Percentiles rank a stretch among this genome's conserved stretches.
phyloP scores from a whole-genome alignment of 2,888 invertebrate species.

The Synanthedon vespiformis region DNA sequence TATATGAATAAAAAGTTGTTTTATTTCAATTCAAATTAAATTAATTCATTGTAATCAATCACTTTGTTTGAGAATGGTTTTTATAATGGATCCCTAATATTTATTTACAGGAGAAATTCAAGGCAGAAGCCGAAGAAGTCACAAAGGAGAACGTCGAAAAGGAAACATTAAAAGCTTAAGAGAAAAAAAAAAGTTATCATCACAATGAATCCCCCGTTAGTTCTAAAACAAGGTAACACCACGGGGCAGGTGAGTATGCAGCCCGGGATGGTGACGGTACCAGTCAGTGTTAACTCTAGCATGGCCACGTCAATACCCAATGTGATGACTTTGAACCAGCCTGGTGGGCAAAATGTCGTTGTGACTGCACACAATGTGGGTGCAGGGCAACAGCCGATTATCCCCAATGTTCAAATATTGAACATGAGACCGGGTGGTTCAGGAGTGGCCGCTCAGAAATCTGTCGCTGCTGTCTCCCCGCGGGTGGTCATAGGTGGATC shows the following conservation, averaged over 20 bases:
- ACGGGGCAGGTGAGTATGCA: constrained; percentile 52
- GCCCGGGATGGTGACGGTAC: constrained; percentile 73
- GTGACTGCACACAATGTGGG: constrained; percentile 73
- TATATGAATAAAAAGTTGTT: too few species aligned
- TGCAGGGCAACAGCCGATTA: constrained; percentile 72
- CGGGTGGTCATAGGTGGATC: constrained; percentile 87
- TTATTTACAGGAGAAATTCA: constrained; percentile 63
- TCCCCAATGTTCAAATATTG: constrained; percentile 86
- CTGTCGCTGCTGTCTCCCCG: constrained; percentile 81
- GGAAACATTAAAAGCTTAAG: constrained; percentile 56
- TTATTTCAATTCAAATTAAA: too few species aligned
- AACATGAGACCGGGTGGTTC: constrained; percentile 85
- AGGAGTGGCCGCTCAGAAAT: constrained; percentile 76
- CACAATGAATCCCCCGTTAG: constrained; percentile 53
- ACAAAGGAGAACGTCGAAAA: constrained; percentile 68
- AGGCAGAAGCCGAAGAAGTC: constrained; percentile 71
- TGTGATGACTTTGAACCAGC: constrained; percentile 75
- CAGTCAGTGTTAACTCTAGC: constrained; percentile 73
- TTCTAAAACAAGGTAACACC: constrained; percentile 54
- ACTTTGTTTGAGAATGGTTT: too few species aligned
- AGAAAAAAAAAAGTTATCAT: not conserved
- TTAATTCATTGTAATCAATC: too few species aligned
- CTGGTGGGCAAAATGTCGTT: constrained; percentile 60
- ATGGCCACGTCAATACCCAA: constrained; percentile 71
- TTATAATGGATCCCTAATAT: too few species aligned